Evolutionary conservation across 1,140 invertebrate species (phyloP).

Genomic region (Saccostrea cuccullata): DNA sequence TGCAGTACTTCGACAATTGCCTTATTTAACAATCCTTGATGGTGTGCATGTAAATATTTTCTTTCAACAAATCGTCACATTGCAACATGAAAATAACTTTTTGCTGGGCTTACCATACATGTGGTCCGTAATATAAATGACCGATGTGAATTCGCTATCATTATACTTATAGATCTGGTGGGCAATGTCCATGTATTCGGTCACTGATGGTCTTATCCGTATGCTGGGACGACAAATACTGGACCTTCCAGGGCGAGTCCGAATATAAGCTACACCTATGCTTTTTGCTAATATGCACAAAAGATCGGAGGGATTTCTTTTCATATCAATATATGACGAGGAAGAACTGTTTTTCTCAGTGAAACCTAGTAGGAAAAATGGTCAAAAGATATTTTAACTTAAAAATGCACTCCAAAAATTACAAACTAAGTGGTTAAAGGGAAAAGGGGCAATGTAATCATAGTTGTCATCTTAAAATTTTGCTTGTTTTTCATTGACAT

Average conservation of each 20-base stretch:
- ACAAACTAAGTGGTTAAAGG: no score
- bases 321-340: conserved; percentile 34
- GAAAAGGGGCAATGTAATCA: no score
- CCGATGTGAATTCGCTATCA: background rate
- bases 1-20: background rate
- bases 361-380: background rate
- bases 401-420: no score
- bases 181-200: conserved; percentile 32
- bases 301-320: background rate
- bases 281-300: conserved; percentile 3
- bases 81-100: background rate
- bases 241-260: background rate
- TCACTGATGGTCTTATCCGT: conserved; percentile 22
- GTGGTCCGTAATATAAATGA: conserved; percentile 10
- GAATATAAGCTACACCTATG: conserved; percentile 1
- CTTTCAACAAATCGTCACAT: background rate
- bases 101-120: conserved; percentile 13
- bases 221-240: conserved; percentile 5
- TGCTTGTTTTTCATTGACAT: no score
- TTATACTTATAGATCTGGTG: conserved; percentile 27
- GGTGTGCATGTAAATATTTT: background rate
- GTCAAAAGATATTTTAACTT: no score
- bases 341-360: background rate
- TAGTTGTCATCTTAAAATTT: no score
- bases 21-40: no score